These are phyloP conservation scores for Pheosia tremula DNA, from an alignment of 2,888 invertebrate species.

Conservation along the genomic window DNA sequence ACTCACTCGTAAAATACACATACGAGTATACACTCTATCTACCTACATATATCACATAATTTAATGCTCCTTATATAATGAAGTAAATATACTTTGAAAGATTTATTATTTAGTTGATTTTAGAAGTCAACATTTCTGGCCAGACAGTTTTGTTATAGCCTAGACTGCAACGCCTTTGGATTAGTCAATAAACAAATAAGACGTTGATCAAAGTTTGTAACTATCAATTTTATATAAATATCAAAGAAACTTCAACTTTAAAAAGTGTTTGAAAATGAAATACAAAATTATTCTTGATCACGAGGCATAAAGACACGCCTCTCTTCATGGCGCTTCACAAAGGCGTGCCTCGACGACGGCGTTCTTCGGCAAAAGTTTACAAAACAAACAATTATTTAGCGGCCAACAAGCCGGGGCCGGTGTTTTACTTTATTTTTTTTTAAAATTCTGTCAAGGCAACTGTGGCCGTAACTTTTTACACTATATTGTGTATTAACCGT, in stretches of 20 bases:
- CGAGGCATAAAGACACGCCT: conserved; percentile 18
- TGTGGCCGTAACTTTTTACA: not conserved
- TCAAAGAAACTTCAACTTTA: not conserved
- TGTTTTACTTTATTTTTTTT: conserved; percentile 24
- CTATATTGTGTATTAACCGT: no score
- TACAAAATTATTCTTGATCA: conserved; percentile 19
- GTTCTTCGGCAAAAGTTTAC: conserved; percentile 32
- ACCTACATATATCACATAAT: conserved; percentile 14
- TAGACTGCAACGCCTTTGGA: not conserved
- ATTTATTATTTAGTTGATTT: not conserved
- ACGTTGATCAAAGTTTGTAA: no score
- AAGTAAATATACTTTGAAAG: conserved; percentile 19
- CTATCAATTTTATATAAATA: no score
- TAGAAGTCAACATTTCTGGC: not conserved
- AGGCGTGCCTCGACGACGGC: conserved; percentile 17
- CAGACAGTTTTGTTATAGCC: not conserved
- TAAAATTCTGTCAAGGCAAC: conserved; percentile 12
- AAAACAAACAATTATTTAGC: conserved; percentile 44
- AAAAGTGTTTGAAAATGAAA: not conserved
- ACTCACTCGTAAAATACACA: not conserved
- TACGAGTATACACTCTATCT: not conserved
- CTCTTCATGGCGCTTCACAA: conserved; percentile 20
- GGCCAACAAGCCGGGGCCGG: conserved; percentile 3
- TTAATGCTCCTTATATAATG: conserved; percentile 17
- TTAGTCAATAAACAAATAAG: no score